phyloP scores from a whole-genome alignment of 2,797 vertebrate genomes.

The Phrynocephalus forsythii region DNA sequence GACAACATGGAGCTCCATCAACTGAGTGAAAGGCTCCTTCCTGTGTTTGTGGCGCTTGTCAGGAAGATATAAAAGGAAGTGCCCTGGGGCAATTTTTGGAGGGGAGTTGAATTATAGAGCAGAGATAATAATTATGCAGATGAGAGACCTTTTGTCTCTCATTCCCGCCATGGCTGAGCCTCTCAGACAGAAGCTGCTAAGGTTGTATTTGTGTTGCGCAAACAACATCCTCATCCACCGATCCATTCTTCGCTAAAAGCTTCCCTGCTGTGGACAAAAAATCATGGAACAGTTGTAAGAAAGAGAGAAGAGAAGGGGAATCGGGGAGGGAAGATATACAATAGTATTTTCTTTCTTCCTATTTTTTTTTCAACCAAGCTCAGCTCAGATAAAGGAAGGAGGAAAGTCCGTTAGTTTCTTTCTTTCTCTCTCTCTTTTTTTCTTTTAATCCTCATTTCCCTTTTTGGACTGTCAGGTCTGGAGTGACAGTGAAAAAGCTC shows the following conservation, averaged over 20 bases:
- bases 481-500: conserved; percentile 83
- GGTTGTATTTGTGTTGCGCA: conserved; percentile 31
- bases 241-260: conserved; percentile 63
- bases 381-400: conserved; percentile 75
- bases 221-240: conserved; percentile 16
- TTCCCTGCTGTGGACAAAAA: conserved; percentile 65
- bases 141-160: conserved; percentile 40
- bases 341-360: conserved; percentile 52
- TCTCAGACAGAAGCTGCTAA: conserved; percentile 17
- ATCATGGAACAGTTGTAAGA: conserved; percentile 57
- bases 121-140: conserved; percentile 29
- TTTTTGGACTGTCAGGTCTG: conserved; percentile 77
- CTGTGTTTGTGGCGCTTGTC: not conserved
- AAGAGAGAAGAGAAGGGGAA: conserved; percentile 53
- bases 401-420: conserved; percentile 72
- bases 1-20: not conserved
- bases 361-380: conserved; percentile 61
- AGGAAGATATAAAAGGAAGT: not conserved
- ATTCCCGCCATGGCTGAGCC: not conserved
- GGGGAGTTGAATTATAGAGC: conserved; percentile 24
- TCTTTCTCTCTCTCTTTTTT: conserved; percentile 75
- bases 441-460: conserved; percentile 79
- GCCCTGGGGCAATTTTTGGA: not conserved
- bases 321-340: conserved; percentile 53
- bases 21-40: not conserved